Percentiles rank a stretch among this genome's conserved stretches.
Conservation (phyloP, 1,140 invertebrate species). For the Zaprionus nigranus region DNA sequence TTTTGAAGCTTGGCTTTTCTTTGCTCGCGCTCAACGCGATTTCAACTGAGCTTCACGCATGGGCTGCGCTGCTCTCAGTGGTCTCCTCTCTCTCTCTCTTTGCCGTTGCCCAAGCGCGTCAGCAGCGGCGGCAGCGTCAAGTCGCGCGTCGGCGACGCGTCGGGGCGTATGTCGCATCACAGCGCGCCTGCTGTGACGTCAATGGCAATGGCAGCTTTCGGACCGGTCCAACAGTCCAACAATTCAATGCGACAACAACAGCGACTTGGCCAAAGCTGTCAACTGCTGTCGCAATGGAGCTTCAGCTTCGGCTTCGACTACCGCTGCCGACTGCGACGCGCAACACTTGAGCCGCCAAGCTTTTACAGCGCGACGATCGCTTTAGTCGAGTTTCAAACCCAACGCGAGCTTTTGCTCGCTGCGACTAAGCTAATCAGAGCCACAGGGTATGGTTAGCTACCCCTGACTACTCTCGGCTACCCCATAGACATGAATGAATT, state of each 20-base stretch:
- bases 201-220: slow-evolving; percentile 58
- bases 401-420: slow-evolving; percentile 24
- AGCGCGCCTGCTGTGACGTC: slow-evolving; percentile 61
- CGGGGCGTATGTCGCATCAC: slow-evolving; percentile 41
- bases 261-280: slow-evolving; percentile 26
- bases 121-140: slow-evolving; percentile 11
- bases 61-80: slow-evolving; percentile 14
- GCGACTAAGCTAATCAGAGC: neutral
- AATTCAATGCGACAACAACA: slow-evolving; percentile 44
- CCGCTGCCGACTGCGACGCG: neutral
- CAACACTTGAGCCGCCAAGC: slow-evolving; percentile 19
- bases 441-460: too few species aligned
- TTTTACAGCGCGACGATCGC: slow-evolving; percentile 18
- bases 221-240: slow-evolving; percentile 69
- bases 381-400: slow-evolving; percentile 40
- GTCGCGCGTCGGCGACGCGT: slow-evolving; percentile 3
- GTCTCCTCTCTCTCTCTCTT: slow-evolving; percentile 7
- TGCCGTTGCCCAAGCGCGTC: slow-evolving; percentile 24
- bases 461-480: too few species aligned
- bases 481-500: too few species aligned
- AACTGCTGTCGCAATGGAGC: slow-evolving; percentile 1
- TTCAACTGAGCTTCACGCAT: slow-evolving; percentile 25
- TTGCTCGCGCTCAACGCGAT: neutral
- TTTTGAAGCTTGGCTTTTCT: neutral
- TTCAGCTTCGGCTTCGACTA: neutral